Conservation (phyloP, 2,113 vertebrate genomes). For the Agapornis roseicollis region DNA sequence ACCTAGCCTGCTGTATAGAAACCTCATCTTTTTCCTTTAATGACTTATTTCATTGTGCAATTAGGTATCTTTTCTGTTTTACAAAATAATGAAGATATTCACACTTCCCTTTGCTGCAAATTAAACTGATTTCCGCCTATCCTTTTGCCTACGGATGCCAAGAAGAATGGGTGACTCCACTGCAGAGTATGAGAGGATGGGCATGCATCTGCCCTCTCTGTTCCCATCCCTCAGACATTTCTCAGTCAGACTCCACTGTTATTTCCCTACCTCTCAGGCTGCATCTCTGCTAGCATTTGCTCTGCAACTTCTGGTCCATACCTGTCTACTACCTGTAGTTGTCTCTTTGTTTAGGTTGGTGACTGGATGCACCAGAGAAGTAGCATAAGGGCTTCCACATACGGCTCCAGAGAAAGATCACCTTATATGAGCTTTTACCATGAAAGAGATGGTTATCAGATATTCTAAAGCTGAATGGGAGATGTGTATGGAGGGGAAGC, state of each 20-base stretch:
- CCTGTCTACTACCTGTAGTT: not conserved
- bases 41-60: not conserved
- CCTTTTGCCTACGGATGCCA: fast-evolving
- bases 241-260: not conserved
- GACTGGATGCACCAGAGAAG: not conserved
- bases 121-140: not conserved
- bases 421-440: not conserved
- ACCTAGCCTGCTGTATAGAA: not conserved
- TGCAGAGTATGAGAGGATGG: not conserved
- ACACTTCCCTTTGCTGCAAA: not conserved
- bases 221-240: not conserved
- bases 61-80: not conserved
- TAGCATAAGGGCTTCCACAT: fast-evolving
- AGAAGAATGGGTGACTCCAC: not conserved
- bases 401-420: not conserved
- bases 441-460: not conserved
- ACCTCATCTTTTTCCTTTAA: not conserved
- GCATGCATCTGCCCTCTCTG: not conserved
- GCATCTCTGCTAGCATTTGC: not conserved
- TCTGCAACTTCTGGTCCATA: not conserved
- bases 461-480: not conserved
- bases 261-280: not conserved
- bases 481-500: not conserved
- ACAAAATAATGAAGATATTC: not conserved
- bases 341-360: not conserved